These are phyloP conservation scores for Noctilio leporinus DNA, from an alignment of 2,113 vertebrate genomes.

Conservation along the genomic window DNA sequence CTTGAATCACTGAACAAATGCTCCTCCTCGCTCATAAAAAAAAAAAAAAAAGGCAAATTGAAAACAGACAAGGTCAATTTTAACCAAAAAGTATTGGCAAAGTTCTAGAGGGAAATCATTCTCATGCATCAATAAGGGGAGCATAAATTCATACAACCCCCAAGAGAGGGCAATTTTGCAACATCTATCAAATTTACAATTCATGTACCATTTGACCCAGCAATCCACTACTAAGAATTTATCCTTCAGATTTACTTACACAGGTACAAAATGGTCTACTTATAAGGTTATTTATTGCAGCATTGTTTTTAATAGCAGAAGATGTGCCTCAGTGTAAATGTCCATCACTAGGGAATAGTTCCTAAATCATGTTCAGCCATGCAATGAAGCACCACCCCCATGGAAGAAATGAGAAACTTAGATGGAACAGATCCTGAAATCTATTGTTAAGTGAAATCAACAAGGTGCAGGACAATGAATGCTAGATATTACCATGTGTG, in stretches of 20 bases:
- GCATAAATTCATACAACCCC: neutral
- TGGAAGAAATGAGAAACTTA: neutral
- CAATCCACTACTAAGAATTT: neutral
- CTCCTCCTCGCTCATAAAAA: neutral
- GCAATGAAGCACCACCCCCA: neutral
- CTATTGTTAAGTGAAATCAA: neutral
- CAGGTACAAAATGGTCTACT: neutral
- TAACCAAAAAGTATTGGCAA: neutral
- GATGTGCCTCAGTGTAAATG: neutral
- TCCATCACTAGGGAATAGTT: neutral
- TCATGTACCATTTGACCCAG: neutral
- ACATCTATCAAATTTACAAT: neutral
- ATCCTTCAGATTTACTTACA: neutral
- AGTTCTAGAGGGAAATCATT: neutral
- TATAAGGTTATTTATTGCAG: neutral
- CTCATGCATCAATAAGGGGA: neutral
- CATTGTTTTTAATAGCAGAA: neutral
- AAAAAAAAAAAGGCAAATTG: neutral
- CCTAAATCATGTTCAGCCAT: neutral
- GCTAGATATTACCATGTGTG: neutral
- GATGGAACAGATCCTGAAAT: neutral
- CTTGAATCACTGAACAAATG: neutral
- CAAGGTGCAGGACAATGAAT: neutral
- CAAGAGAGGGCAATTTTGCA: neutral
- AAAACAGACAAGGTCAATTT: neutral